Evolutionary conservation across 1,140 invertebrate genomes (phyloP).

Genomic region (Leptinotarsa undecemlineata): DNA sequence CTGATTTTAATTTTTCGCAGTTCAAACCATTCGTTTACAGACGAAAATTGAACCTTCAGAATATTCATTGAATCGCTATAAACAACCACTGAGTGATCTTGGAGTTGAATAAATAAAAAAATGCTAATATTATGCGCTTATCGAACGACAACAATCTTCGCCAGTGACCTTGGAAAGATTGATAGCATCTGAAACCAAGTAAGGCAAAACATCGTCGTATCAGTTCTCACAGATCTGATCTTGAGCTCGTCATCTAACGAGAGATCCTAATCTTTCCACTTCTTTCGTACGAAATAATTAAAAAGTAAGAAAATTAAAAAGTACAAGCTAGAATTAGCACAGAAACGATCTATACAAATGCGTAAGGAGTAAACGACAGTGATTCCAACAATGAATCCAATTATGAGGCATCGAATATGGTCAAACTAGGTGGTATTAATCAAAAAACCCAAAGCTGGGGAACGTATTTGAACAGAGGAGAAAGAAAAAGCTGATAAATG

Average conservation of each 20-base stretch:
- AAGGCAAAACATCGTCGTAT: not conserved
- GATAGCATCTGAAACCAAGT: not conserved
- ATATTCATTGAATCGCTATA: too few relatives aligned
- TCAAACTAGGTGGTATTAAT: constrained; percentile 31
- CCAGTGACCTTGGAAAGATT: not conserved
- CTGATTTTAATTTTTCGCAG: too few relatives aligned
- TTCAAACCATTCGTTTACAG: too few relatives aligned
- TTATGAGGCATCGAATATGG: constrained; percentile 27
- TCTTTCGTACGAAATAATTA: not conserved
- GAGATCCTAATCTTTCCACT: not conserved
- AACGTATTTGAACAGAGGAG: constrained; percentile 34
- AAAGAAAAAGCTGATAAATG: constrained; percentile 36
- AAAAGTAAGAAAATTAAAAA: not conserved
- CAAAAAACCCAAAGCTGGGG: constrained; percentile 29
- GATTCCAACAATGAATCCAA: not conserved
- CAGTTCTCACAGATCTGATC: not conserved
- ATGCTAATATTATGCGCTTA: not conserved
- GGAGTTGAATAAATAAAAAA: not conserved
- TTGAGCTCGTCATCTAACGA: not conserved
- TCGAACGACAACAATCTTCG: not conserved
- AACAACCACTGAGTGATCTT: too few relatives aligned
- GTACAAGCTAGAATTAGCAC: not conserved
- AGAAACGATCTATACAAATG: not conserved
- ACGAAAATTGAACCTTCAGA: too few relatives aligned
- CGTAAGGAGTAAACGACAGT: not conserved